Conservation (phyloP, 2,888 invertebrate species). For the Xestobium rufovillosum region DNA sequence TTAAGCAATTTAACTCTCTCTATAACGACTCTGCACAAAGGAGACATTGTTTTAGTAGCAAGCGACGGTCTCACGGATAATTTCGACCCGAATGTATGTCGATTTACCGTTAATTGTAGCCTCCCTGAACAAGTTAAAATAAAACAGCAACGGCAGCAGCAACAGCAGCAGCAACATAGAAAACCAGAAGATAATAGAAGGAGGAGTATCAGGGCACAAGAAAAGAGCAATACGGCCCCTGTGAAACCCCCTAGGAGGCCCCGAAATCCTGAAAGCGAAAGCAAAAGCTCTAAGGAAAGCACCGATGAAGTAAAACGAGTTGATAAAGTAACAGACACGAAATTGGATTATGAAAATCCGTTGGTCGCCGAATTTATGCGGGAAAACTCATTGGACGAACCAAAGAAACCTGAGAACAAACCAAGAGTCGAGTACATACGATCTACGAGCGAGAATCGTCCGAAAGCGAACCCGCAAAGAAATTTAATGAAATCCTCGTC, state of each 20-base stretch:
- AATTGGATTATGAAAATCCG: conserved; percentile 28
- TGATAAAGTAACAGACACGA: conserved; percentile 2
- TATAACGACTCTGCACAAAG: conserved; percentile 69
- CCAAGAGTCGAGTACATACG: conserved; percentile 18
- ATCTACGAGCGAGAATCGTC: conserved; percentile 26
- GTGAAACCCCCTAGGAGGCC: conserved; percentile 31
- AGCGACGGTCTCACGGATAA: conserved; percentile 89
- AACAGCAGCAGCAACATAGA: neutral
- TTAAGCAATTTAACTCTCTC: conserved; percentile 79
- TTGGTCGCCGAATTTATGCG: conserved; percentile 36
- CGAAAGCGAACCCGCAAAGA: conserved; percentile 23
- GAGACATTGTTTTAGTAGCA: conserved; percentile 79
- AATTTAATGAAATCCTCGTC: no score
- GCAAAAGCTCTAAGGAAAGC: conserved; percentile 3
- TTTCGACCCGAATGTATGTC: conserved; percentile 86
- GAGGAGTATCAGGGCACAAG: no score
- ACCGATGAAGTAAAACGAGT: neutral
- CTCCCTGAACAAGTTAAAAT: conserved; percentile 14
- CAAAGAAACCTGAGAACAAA: conserved; percentile 12
- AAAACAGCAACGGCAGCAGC: neutral
- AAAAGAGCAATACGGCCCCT: conserved; percentile 10
- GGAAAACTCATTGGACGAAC: conserved; percentile 32
- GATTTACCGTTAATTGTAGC: conserved; percentile 57
- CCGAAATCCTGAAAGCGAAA: conserved; percentile 39
- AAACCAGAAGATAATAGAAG: neutral